These are phyloP conservation scores for Lepisosteus oculatus DNA, from an alignment of 2,113 vertebrate species.

Conservation along the genomic window DNA sequence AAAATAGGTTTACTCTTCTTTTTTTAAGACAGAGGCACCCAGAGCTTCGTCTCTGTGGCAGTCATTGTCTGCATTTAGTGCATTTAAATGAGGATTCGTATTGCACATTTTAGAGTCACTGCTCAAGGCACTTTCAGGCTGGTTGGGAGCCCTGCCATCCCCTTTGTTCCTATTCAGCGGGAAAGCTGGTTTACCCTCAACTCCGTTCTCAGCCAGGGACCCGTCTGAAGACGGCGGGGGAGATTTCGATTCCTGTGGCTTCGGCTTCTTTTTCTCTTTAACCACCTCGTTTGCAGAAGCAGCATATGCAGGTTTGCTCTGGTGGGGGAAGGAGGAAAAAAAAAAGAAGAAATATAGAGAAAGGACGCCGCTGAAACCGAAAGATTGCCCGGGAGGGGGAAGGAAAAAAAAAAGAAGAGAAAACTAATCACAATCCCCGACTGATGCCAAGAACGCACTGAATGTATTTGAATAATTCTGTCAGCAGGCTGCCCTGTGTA, in stretches of 20 bases:
- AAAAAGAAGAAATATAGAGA: too few species aligned
- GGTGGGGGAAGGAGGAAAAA: constrained; percentile 34
- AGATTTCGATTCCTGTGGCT: constrained; percentile 74
- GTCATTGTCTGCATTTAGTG: constrained; percentile 87
- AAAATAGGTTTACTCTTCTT: constrained; percentile 97
- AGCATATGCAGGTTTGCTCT: constrained; percentile 82
- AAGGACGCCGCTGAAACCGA: too few species aligned
- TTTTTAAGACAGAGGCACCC: constrained; percentile 83
- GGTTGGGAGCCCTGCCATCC: constrained; percentile 76
- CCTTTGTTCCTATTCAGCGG: constrained; percentile 79
- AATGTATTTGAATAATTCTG: too few species aligned
- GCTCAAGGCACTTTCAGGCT: constrained; percentile 97
- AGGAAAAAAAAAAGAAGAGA: too few species aligned
- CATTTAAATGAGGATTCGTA: constrained; percentile 94
- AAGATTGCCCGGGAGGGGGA: too few species aligned
- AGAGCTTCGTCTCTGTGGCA: constrained; percentile 81
- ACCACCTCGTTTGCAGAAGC: constrained; percentile 77
- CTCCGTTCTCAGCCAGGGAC: constrained; percentile 80
- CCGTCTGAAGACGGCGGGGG: constrained; percentile 69
- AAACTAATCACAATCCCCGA: too few species aligned
- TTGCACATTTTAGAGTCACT: constrained; percentile 95
- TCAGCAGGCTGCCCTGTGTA: too few species aligned
- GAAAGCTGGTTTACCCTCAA: constrained; percentile 74
- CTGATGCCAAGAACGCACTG: too few species aligned
- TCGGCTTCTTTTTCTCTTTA: constrained; percentile 79